Base-by-base conservation (phyloP, 2,888 invertebrate species). In the Panzeria rudis region DNA sequence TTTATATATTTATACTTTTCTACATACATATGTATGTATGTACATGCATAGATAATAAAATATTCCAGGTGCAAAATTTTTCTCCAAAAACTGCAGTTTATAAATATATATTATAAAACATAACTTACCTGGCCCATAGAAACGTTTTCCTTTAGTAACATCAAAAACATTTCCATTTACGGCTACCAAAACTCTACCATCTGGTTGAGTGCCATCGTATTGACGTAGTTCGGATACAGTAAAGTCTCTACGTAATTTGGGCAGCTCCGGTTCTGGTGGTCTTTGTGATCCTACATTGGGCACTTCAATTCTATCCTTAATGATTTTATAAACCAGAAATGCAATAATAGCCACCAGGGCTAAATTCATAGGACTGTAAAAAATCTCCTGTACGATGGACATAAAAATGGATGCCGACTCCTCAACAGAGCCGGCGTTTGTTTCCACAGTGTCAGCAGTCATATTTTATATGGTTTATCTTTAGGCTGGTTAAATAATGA, bases 121-220 rank as follows among this genome's bases (percentile, higher is more conserved):
- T 8, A 23, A 0, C 29, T 90, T 94, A 98, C 98, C 98, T 93
- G 98, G 98, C 25, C 98, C 98, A 93, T 99, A 99, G 93, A 98
- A 98, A 86, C 95, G 94, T 90, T 96, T 96, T 83, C 98, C 98
- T 91, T 95, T 95, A 54, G 98, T 98, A 87, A 96, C 98, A 93
- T 99, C 99, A 93, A 97, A 99, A 71, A 99, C 96, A 93, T 95
- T 97, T 32, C 98, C 98, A 92, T 98, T 98, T 72, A 99, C 97
- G 9, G 97, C 98, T 56, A 99, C 95, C 87, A 98, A 94, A 84
- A 99, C 96, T 87, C 98, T 94, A 32, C 97, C 98, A 90, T 98
- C 98, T 38, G 95, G 93, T 90, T 96, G 96, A 76, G 93, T 96
- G 6, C 99, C 99, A 92, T 98, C 97, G 92, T 95, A 98, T 88